Conservation (phyloP, 1,140 invertebrate species). For the Platorchestia sp. region DNA sequence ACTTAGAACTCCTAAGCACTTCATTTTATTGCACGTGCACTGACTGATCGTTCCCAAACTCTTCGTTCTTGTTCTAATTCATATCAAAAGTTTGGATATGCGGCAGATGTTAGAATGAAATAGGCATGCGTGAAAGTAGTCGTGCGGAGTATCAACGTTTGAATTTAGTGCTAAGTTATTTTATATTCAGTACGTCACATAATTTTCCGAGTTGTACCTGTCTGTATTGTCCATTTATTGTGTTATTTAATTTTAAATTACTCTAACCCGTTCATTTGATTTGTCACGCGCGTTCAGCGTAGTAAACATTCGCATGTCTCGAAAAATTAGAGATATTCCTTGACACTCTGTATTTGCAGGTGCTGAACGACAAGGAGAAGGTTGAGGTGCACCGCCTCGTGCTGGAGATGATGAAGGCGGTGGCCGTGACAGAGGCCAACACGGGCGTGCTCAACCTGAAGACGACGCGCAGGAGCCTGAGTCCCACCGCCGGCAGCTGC, state of each 20-base stretch:
- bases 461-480: constrained; percentile 56
- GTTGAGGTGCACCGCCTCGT: constrained; percentile 66
- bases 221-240: background rate
- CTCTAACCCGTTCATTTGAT: no score
- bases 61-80: background rate
- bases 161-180: background rate
- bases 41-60: background rate
- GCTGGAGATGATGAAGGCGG: constrained; percentile 67
- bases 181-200: background rate
- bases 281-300: background rate
- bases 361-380: constrained; percentile 65
- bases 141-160: background rate
- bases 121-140: background rate
- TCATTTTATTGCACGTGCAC: background rate
- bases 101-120: background rate
- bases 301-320: background rate
- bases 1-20: background rate
- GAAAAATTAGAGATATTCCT: no score
- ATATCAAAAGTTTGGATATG: background rate
- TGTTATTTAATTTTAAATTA: background rate
- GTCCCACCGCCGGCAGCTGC: constrained; percentile 44
- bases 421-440: constrained; percentile 67
- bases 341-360: constrained; percentile 57
- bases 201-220: background rate
- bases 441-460: constrained; percentile 66